Conservation (phyloP, 2,113 vertebrate species). For the Plecturocebus donacophilus region DNA sequence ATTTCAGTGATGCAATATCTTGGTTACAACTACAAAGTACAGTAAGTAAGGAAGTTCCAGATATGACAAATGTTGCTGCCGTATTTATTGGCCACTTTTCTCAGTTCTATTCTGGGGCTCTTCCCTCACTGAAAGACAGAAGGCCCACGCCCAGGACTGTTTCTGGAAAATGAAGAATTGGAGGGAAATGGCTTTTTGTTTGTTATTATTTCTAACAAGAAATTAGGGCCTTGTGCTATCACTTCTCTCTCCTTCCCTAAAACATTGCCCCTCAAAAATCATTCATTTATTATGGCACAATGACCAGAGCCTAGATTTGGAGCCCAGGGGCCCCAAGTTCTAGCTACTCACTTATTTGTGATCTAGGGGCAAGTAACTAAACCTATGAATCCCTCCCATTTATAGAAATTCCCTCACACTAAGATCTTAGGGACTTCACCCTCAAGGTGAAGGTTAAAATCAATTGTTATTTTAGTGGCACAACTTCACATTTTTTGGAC, state of each 20-base stretch:
- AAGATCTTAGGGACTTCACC: not conserved
- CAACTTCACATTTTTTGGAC: not conserved
- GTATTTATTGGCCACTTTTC: not conserved
- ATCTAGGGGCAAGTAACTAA: not conserved
- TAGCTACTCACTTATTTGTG: not conserved
- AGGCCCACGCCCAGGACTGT: not conserved
- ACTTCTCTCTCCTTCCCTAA: not conserved
- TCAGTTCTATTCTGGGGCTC: not conserved
- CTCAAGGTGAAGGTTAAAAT: not conserved
- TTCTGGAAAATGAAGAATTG: conserved; percentile 25
- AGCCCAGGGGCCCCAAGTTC: not conserved
- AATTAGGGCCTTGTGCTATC: not conserved
- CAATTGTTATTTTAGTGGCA: not conserved
- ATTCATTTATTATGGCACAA: not conserved
- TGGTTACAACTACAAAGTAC: not conserved
- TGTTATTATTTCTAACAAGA: not conserved
- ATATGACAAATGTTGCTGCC: not conserved
- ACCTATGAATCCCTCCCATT: not conserved
- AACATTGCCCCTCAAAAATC: not conserved
- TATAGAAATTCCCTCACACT: not conserved
- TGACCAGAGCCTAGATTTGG: not conserved
- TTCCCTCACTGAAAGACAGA: not conserved
- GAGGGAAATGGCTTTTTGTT: not conserved
- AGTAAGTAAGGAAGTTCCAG: not conserved
- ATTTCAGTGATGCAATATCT: not conserved